Evolutionary conservation across 2,797 vertebrate genomes (phyloP), one percentile per base, ranked within the genome.

Genomic region (Echeneis naucrates): DNA sequence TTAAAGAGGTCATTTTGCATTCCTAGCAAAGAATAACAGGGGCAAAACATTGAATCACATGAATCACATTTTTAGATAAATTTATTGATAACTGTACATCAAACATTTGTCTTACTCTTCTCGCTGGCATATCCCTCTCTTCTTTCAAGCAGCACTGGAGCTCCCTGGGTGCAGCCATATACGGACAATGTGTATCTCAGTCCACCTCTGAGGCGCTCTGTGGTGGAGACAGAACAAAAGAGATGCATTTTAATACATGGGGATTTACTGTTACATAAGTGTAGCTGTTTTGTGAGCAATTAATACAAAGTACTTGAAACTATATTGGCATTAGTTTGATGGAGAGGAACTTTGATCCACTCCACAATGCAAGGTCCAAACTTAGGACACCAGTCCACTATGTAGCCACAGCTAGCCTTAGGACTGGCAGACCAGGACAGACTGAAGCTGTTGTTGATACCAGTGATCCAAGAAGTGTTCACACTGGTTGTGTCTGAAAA

Each of bases 381-480:
- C 0, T 63, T 10, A 0, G 87, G 84, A 82, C 76, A 71, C 94
- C 94, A 95, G 73, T 93, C 94, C 72, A 95, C 77, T 7, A 92
- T 79, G 68, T 95, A 95, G 9, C 94, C 94, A 80, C 93, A 93
- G 61, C 24, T 85, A 10, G 90, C 81, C 4, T 0, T 1, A 8
- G 66, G 54, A 52, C 59, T 78, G n/a, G 48, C 17, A 14, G 79
- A 40, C 94, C 93, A 94, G 37, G 66, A 83, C 27, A 95, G 60
- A 16, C 27, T n/a, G 19, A 95, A 90, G 16, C 73, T 27, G 2
- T 85, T 64, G 0, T 62, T 27, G 2, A 1, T 58, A 55, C 89
- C 85, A 24, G 0, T 23, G 32, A 92, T 79, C 51, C 0, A 4
- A 6, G 56, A 72, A 2, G 51, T 21, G 2, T 45, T 17, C 35